These are phyloP conservation scores for Panthera uncia DNA, from an alignment of 2,113 vertebrate species.

Conservation along the genomic window DNA sequence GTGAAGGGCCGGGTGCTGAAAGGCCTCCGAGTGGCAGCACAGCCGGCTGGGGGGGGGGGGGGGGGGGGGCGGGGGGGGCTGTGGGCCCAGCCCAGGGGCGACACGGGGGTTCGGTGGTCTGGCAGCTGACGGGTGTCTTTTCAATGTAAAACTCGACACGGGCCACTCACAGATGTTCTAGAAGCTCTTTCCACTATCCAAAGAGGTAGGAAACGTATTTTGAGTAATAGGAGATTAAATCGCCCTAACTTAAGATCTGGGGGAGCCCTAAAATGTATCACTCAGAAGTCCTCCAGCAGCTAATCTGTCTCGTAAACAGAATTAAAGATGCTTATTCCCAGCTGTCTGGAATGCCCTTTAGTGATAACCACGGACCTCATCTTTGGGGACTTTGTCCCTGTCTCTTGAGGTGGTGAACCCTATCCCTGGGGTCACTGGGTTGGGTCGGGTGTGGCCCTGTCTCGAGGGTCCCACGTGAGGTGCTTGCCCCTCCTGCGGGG, in stretches of 20 bases:
- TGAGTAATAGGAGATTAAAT: background rate
- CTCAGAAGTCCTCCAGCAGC: background rate
- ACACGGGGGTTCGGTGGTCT: accelerated
- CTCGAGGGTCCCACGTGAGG: background rate
- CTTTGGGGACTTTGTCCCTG: background rate
- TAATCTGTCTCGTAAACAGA: background rate
- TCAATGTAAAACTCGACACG: background rate
- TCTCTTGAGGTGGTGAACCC: background rate
- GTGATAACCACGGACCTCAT: accelerated
- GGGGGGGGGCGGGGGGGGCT: accelerated
- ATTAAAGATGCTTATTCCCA: background rate
- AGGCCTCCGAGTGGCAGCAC: background rate
- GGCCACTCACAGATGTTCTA: background rate
- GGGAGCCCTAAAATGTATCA: background rate
- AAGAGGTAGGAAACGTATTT: background rate
- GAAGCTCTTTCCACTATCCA: background rate
- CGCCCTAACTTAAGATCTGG: background rate
- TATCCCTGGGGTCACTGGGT: too few species aligned
- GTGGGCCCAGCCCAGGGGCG: background rate
- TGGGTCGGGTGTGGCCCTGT: too few species aligned
- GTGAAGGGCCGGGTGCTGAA: background rate
- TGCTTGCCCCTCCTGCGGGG: background rate
- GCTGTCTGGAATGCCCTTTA: accelerated
- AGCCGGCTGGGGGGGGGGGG: background rate
- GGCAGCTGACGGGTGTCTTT: background rate